Evolutionary conservation across 1,140 invertebrate species (phyloP), one percentile per base, ranked within the genome.

Genomic region (Drosophila nasuta): DNA sequence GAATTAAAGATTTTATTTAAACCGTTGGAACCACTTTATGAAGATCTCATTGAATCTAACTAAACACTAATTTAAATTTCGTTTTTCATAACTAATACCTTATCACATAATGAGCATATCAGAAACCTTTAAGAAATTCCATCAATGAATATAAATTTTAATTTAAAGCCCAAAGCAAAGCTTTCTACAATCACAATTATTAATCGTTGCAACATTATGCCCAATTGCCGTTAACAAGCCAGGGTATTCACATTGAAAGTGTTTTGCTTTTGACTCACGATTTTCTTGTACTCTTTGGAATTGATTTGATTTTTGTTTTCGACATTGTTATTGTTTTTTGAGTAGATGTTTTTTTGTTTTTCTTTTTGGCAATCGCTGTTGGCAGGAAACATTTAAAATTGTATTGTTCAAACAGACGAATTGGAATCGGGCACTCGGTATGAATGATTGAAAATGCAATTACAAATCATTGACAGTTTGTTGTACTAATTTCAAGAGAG

Each of bases 381-480:
- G 54, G 46, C 46, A 70, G 66, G 25, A 59, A 58, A 58, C 35
- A 38, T 68, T 68, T 45, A 59, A 59, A 52, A 52, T 73, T 73
- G 54, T 10, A 15, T 10, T 43, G 38, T 43, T 41, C 8, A n/a
- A 59, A 17, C 56, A 68, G 35, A 52, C 15, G 52, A 72, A 66
- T 49, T 72, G 58, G 52, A 65, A 64, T 30, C 35, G 25, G 30
- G 48, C 45, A 52, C 15, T 67, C 11, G 17, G 52, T 35, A 17
- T 54, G 63, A 73, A 77, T 91, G 83, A 91, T 81, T 81, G 73
- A 77, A 76, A 87, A 68, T 66, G 72, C 77, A 87, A 88, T 88
- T 78, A 87, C 75, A 86, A 72, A 81, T 88, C 78, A 89, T 85
- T 89, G 86, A 88, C 88, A 91, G 89, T 87, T 90, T 77, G 82